phyloP scores from a whole-genome alignment of 2,113 vertebrate species.

The Tachuris rubrigastra region DNA sequence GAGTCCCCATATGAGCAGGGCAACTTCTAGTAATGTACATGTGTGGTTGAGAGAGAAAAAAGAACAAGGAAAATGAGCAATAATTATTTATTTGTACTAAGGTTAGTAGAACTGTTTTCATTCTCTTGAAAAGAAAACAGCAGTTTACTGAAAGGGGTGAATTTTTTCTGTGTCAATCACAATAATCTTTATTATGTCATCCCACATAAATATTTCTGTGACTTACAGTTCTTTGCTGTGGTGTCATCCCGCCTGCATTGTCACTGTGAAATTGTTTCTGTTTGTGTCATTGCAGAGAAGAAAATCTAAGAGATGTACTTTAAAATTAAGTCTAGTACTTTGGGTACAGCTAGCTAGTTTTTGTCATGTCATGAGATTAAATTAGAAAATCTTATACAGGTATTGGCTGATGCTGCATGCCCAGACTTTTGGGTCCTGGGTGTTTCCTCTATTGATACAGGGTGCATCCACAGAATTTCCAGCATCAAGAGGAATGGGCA shows the following conservation, averaged over 20 bases:
- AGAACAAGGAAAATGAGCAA: neutral
- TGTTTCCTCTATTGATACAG: accelerated
- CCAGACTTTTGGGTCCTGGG: neutral
- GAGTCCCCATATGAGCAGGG: neutral
- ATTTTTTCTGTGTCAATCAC: neutral
- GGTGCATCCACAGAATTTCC: neutral
- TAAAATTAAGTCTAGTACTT: neutral
- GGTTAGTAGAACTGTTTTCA: neutral
- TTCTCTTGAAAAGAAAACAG: neutral
- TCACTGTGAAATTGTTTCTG: neutral
- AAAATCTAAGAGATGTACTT: neutral
- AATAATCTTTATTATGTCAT: neutral
- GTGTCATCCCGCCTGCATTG: neutral
- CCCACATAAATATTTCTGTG: neutral
- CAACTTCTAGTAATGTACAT: neutral
- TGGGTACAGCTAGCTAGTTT: neutral
- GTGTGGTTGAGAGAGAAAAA: neutral
- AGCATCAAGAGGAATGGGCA: neutral
- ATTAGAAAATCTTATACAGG: neutral
- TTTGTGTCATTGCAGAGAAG: neutral
- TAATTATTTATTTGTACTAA: neutral
- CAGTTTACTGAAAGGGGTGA: accelerated
- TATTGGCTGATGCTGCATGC: neutral
- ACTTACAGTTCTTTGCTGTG: neutral
- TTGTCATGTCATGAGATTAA: neutral